These are phyloP conservation scores for Serrognathus titanus DNA, from an alignment of 2,888 invertebrate species.

Conservation along the genomic window DNA sequence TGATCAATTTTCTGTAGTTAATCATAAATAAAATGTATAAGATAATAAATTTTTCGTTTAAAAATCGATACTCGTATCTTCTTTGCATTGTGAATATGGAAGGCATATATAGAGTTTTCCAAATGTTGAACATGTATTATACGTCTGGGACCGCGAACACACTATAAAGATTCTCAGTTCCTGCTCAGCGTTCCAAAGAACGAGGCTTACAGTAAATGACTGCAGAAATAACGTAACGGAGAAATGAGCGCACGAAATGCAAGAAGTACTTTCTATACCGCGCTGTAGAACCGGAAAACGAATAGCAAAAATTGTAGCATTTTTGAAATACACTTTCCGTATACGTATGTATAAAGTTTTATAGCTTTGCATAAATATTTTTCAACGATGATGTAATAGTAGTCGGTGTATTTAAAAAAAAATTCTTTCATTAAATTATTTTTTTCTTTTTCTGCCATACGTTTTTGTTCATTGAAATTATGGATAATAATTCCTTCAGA, in stretches of 20 bases:
- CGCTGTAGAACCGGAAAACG: constrained; percentile 22
- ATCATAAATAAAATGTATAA: no score
- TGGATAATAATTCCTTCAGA: no score
- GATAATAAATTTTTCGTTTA: no score
- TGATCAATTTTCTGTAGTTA: no score
- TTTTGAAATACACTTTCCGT: constrained; percentile 4
- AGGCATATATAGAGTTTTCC: no score
- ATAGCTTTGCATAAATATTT: constrained; percentile 8
- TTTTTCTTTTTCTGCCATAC: no score
- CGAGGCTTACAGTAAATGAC: constrained; percentile 22
- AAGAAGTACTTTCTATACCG: background rate
- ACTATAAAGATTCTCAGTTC: constrained; percentile 20
- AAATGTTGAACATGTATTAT: no score
- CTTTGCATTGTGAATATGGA: no score
- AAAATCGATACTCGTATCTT: no score
- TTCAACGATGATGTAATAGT: background rate
- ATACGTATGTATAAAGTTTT: constrained; percentile 7
- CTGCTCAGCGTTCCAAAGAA: constrained; percentile 24
- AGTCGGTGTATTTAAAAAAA: background rate
- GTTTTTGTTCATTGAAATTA: no score
- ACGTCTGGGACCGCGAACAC: background rate
- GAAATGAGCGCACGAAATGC: constrained; percentile 12
- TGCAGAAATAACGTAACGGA: constrained; percentile 1
- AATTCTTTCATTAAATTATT: no score
- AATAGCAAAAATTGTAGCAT: constrained; percentile 8